A percentile compares a stretch with the other conserved stretches of the same genome.
These are phyloP conservation scores for Echeneis naucrates DNA, from an alignment of 2,797 vertebrate genomes.

Conservation along the genomic window DNA sequence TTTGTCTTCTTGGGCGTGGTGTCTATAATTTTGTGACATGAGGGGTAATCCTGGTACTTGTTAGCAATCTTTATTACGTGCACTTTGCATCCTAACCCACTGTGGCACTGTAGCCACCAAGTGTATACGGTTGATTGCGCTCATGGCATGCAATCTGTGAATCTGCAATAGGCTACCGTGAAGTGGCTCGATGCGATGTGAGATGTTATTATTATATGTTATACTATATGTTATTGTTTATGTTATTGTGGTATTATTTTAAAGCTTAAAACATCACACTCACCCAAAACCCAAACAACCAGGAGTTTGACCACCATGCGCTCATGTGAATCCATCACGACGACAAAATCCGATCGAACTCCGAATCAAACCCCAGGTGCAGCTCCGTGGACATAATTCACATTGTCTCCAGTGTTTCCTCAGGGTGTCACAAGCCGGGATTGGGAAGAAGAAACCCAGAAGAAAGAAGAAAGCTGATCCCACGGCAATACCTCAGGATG, in stretches of 20 bases:
- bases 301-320: conserved; percentile 78
- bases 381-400: conserved; percentile 59
- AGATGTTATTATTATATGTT: no score
- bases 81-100: conserved; percentile 21
- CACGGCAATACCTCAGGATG: conserved; percentile 18
- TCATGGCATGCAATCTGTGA: not conserved
- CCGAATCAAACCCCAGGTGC: conserved; percentile 70
- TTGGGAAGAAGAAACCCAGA: not conserved
- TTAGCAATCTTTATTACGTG: not conserved
- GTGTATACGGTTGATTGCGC: not conserved
- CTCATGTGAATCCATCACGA: conserved; percentile 81
- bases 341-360: conserved; percentile 50
- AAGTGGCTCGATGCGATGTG: no score
- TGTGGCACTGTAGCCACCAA: not conserved
- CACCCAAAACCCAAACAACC: conserved; percentile 76
- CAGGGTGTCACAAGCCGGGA: conserved; percentile 24
- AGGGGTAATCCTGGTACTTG: conserved; percentile 25
- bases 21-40: conserved; percentile 10
- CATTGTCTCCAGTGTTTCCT: conserved; percentile 50
- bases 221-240: no score
- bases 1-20: conserved; percentile 60
- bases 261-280: conserved; percentile 46
- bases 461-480: conserved; percentile 5
- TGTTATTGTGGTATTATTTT: no score
- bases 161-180: not conserved